Evolutionary conservation across 2,797 vertebrate species (phyloP).

Genomic region (Malurus leucopterus): DNA sequence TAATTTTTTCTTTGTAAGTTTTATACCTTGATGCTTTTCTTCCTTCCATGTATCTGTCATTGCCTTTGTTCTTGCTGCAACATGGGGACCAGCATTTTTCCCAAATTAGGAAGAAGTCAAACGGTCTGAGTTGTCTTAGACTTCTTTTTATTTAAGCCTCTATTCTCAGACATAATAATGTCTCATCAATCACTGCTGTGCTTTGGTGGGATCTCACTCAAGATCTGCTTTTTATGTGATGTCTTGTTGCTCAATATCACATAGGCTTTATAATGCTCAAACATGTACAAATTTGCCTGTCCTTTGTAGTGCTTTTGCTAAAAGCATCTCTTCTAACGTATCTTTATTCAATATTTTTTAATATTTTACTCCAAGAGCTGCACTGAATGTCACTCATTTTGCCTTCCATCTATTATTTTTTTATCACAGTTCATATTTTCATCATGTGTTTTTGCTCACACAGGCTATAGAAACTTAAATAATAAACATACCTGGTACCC

Average conservation of each 20-base stretch:
- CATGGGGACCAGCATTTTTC: neutral
- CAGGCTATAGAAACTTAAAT: neutral
- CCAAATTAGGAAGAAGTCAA: neutral
- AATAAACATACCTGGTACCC: neutral
- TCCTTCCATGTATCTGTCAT: neutral
- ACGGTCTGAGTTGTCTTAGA: neutral
- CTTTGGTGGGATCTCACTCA: neutral
- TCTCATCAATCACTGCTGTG: neutral
- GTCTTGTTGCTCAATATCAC: neutral
- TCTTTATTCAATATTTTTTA: neutral
- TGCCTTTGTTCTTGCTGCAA: neutral
- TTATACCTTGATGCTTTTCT: neutral
- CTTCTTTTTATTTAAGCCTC: neutral
- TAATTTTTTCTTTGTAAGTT: neutral
- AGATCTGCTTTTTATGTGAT: neutral
- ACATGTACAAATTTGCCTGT: neutral
- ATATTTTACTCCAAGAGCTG: neutral
- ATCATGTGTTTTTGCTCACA: neutral
- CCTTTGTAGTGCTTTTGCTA: neutral
- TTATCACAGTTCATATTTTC: neutral
- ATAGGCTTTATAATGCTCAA: neutral
- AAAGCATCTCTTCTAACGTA: rapidly evolving
- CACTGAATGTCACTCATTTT: neutral
- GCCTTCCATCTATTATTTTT: neutral
- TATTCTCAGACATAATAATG: neutral